Percentiles rank a stretch among this genome's conserved stretches.
phyloP scores from a whole-genome alignment of 2,888 invertebrate species.

The Machimus atricapillus region DNA sequence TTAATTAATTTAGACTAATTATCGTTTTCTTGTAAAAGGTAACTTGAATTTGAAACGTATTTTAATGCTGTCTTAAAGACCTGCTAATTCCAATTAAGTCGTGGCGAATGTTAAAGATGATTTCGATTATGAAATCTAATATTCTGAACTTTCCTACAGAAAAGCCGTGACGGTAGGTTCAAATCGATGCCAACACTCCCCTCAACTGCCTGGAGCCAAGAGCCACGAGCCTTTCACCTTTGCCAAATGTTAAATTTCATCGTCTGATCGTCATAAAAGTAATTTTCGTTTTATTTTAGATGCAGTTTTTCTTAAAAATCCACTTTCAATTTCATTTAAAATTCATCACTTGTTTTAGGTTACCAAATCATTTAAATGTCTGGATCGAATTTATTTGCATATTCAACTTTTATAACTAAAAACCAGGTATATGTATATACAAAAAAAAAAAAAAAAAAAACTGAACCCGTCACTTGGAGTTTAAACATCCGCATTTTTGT shows the following conservation, averaged over 20 bases:
- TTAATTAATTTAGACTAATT: too few species aligned
- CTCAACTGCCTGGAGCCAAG: not conserved
- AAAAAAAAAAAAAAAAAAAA: not conserved
- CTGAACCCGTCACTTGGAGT: not conserved
- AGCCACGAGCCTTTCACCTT: conserved; percentile 27
- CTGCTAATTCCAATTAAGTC: not conserved
- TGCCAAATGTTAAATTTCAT: conserved; percentile 22
- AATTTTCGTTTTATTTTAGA: not conserved
- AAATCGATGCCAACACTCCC: conserved; percentile 15
- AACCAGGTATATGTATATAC: not conserved
- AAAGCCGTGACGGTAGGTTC: not conserved
- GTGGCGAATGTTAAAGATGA: not conserved
- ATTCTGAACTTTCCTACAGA: conserved; percentile 30
- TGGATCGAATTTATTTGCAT: not conserved
- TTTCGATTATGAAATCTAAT: conserved; percentile 5
- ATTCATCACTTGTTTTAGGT: not conserved
- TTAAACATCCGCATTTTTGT: conserved; percentile 7
- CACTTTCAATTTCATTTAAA: conserved; percentile 25
- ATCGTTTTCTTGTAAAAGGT: not conserved
- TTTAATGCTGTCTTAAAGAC: not conserved
- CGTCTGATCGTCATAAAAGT: not conserved
- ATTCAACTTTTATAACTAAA: not conserved
- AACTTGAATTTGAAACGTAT: not conserved
- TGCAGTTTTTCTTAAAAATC: conserved; percentile 18
- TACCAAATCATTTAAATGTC: conserved; percentile 11